Evolutionary conservation across 2,113 vertebrate species (phyloP).

Genomic region (Echinops telfairi): DNA sequence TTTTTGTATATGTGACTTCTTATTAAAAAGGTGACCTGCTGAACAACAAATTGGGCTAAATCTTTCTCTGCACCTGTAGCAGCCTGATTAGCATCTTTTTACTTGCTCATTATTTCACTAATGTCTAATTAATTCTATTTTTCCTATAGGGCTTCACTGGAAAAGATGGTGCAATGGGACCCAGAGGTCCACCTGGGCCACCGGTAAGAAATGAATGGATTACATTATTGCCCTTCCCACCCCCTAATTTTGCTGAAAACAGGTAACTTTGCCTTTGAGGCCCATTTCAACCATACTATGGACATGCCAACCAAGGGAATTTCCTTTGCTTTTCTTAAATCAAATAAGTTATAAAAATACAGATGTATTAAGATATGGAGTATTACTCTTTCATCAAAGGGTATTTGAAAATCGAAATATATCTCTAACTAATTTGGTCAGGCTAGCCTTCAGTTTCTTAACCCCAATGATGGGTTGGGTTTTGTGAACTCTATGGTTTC

Average conservation of each 20-base stretch:
- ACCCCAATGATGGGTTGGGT: background rate
- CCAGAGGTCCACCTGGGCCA: slow-evolving; percentile 94
- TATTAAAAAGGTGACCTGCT: background rate
- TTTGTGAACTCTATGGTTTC: background rate
- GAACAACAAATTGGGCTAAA: background rate
- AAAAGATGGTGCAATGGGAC: slow-evolving; percentile 94
- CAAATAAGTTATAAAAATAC: slow-evolving; percentile 24
- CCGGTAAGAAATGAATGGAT: slow-evolving; percentile 87
- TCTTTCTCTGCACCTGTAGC: background rate
- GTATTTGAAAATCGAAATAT: slow-evolving; percentile 39
- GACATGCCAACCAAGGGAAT: background rate
- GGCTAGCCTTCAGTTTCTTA: background rate
- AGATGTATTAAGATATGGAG: background rate
- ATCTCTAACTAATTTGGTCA: background rate
- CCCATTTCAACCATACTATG: background rate
- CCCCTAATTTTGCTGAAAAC: background rate
- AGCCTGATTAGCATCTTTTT: slow-evolving; percentile 13
- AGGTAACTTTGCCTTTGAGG: background rate
- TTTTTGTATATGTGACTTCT: background rate
- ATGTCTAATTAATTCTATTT: slow-evolving; percentile 73
- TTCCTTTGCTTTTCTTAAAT: slow-evolving; percentile 9
- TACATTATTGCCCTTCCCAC: background rate
- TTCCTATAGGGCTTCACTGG: slow-evolving; percentile 93
- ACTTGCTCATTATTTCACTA: background rate
- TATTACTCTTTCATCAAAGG: slow-evolving; percentile 32